Evolutionary conservation across 2,113 vertebrate species (phyloP), one percentile per base, ranked within the genome.

Genomic region (Notiomystis cincta): DNA sequence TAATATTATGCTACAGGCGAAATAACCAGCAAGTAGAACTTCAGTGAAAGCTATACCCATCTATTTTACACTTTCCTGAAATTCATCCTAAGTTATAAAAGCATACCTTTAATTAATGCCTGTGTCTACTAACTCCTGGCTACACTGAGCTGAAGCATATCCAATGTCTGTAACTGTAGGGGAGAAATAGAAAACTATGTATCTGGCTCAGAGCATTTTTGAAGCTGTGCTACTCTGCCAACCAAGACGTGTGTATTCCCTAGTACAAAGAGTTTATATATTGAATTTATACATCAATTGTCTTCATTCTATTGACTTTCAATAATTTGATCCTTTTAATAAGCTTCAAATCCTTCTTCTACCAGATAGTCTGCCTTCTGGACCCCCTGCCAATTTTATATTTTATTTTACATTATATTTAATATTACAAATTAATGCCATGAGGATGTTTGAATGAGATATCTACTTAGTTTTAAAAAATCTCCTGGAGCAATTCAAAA

Each of bases 381-480:
- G 22, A 53, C 20, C 10, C 66, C 71, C 45, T 60, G 33, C 35
- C 3, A 6, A 85, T 79, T 87, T 85, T 62, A 12, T 58, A 40
- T 73, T 72, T 94, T 56, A 51, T 60, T 81, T 90, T 57, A 42
- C 50, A 31, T 61, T 81, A 21, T 66, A 78, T 78, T 87, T 85
- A 78, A 57, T 70, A 89, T 70, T 97, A 66, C 2, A 5, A 95
- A 90, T 96, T 87, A 91, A 77, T 95, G 69, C 37, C 79, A 94
- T 95, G 87, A 95, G 62, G 37, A 96, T 70, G 37, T 93, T 93
- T 93, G 85, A 96, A 89, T 53, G 23, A 93, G 81, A 45, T 75
- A 90, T 28, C 73, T 80, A 35, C 56, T 93, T 78, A 93, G 45
- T 40, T 47, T 47, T 24, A 53, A 91, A 94, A 93, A 90, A 95